A percentile compares a stretch with the other conserved stretches of the same genome.
Conservation (phyloP, 2,888 invertebrate genomes). For the Andrena flavipes region DNA sequence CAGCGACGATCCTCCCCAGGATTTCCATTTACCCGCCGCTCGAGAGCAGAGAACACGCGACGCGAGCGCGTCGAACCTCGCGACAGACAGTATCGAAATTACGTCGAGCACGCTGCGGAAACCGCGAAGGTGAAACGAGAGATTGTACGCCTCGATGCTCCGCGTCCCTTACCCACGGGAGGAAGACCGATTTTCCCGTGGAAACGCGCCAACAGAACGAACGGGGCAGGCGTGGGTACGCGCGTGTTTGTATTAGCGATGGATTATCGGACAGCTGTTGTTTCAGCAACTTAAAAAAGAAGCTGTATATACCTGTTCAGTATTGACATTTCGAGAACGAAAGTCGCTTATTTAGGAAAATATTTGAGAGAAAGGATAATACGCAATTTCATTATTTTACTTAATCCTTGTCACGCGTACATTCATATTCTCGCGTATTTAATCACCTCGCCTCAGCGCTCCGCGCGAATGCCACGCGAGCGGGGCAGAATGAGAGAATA, state of each 20-base stretch:
- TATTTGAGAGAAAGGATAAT: neutral
- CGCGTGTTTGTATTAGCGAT: neutral
- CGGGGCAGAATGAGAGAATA: slow-evolving; percentile 6
- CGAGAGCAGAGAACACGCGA: neutral
- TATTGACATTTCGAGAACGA: too few species aligned
- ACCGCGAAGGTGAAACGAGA: slow-evolving; percentile 50
- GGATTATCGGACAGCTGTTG: neutral
- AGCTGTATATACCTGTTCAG: too few species aligned
- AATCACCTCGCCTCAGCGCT: neutral
- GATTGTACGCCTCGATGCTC: slow-evolving; percentile 11
- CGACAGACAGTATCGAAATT: slow-evolving; percentile 32
- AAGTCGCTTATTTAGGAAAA: neutral
- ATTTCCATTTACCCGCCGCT: slow-evolving; percentile 18
- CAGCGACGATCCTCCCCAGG: slow-evolving; percentile 1
- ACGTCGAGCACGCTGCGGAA: slow-evolving; percentile 24
- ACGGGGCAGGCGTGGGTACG: neutral
- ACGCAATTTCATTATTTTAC: neutral
- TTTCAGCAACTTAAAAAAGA: too few species aligned
- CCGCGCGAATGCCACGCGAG: neutral
- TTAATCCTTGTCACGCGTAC: neutral
- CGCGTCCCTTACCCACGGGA: neutral
- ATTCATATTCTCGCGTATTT: neutral
- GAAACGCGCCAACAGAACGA: neutral
- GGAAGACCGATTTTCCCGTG: neutral
- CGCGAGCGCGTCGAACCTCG: neutral